phyloP scores from a whole-genome alignment of 1,140 invertebrate species.

The Nasonia giraulti region DNA sequence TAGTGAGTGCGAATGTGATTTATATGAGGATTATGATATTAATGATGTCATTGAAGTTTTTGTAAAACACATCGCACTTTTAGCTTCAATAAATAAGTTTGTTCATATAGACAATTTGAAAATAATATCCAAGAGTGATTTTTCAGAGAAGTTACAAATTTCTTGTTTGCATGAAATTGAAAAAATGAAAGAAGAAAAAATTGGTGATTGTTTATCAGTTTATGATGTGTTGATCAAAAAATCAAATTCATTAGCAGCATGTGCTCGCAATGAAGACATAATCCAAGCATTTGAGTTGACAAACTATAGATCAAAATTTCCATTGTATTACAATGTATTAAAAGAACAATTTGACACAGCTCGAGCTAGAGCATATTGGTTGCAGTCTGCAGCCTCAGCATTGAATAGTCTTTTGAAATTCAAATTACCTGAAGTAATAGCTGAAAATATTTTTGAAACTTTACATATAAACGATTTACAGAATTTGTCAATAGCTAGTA shows the following conservation, averaged over 20 bases:
- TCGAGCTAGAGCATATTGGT: not conserved
- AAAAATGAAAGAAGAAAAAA: slow-evolving; percentile 34
- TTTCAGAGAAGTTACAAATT: slow-evolving; percentile 1
- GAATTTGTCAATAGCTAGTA: slow-evolving; percentile 9
- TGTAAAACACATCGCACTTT: slow-evolving; percentile 26
- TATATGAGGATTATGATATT: slow-evolving; percentile 20
- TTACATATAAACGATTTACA: slow-evolving; percentile 24
- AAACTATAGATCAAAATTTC: slow-evolving; percentile 26
- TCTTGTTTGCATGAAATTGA: slow-evolving; percentile 15
- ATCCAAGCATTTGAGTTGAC: slow-evolving; percentile 12
- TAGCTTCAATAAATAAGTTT: slow-evolving; percentile 6
- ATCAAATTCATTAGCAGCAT: slow-evolving; percentile 25
- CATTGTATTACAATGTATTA: slow-evolving; percentile 21
- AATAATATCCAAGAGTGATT: slow-evolving; percentile 10
- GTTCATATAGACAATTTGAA: slow-evolving; percentile 33
- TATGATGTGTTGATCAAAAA: slow-evolving; percentile 37
- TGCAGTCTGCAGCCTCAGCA: not conserved
- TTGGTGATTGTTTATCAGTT: slow-evolving; percentile 32
- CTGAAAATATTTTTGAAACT: slow-evolving; percentile 8
- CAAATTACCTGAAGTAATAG: slow-evolving; percentile 9
- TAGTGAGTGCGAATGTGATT: slow-evolving; percentile 40
- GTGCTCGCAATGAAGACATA: slow-evolving; percentile 12
- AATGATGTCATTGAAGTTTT: slow-evolving; percentile 32
- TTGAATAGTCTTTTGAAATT: slow-evolving; percentile 13
- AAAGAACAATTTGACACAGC: slow-evolving; percentile 25